Evolutionary conservation across 2,113 vertebrate species (phyloP).

Genomic region (Vulpes ferrilata): DNA sequence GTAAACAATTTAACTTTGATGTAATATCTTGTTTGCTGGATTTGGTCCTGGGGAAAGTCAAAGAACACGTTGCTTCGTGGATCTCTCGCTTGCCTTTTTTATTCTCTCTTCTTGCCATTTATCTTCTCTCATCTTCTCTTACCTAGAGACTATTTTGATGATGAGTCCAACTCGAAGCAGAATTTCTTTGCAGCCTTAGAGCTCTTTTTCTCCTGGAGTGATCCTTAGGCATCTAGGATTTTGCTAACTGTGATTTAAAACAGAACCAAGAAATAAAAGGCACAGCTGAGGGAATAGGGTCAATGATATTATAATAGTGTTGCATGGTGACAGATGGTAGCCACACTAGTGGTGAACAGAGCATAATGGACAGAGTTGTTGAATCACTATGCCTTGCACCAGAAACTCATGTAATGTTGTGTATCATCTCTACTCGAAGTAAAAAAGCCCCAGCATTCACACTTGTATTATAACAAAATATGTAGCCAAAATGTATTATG

Average conservation of each 20-base stretch:
- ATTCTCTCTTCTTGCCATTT: not conserved
- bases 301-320: not conserved
- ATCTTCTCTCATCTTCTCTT: constrained; percentile 13
- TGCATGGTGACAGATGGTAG: not conserved
- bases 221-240: not conserved
- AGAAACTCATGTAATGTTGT: not conserved
- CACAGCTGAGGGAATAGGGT: not conserved
- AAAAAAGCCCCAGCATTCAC: not conserved
- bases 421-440: not conserved
- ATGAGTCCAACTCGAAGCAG: not conserved
- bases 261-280: not conserved
- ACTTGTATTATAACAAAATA: not conserved
- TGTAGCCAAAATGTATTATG: not conserved
- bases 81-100: constrained; percentile 58
- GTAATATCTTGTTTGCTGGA: constrained; percentile 82
- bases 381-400: not conserved
- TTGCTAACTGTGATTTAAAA: constrained; percentile 23
- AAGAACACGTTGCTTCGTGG: constrained; percentile 43
- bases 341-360: not conserved
- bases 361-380: not conserved
- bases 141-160: not conserved
- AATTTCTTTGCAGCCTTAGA: not conserved
- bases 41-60: constrained; percentile 78
- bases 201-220: not conserved
- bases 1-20: constrained; percentile 90